Evolutionary conservation across 2,113 vertebrate species (phyloP), one percentile per base, ranked within the genome.

Genomic region (Cygnus buccinator): DNA sequence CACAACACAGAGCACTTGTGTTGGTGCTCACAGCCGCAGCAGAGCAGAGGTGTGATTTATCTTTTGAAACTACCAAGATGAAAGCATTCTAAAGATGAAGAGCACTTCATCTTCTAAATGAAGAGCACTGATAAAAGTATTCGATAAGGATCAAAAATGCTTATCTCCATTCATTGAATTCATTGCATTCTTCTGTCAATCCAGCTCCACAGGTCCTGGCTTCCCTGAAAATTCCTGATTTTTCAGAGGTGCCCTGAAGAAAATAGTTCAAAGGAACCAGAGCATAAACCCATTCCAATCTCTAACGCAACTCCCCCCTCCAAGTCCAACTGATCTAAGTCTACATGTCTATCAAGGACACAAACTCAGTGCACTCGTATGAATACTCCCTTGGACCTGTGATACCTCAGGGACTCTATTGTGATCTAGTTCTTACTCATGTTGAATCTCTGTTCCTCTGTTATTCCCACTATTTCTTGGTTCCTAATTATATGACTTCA

Each of bases 191-290:
- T 89, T 96, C 54, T 2, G 8, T 75, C 90, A 96, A 37, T 78
- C 44, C 50, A 94, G 77, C 70, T 78, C 62, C 87, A 81, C 92
- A 81, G 76, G 88, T 65, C 79, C 62, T 55, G 41, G 23, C 89
- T 89, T 89, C 90, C 90, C 70, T 68, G 39, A 61, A 94, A 95
- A 96, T 94, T 89, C 94, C 87, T 92, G 48, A 13, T 94, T 93
- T 94, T 93, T 93, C 89, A 87, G 50, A 94, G 94, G 66, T 82
- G 96, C 95, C 92, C 90, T 87, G 86, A 89, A 96, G 94, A 92
- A 94, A 96, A 90, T 10, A 89, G 33, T 92, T 96, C 86, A 93
- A 94, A 96, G 80, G 70, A 70, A 46, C 12, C 28, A 89, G 65
- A 93, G 81, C 43, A 79, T 46, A 84, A 84, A 79, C 26, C 77